A percentile compares a stretch with the other conserved stretches of the same genome.
These are phyloP conservation scores for Tenrec ecaudatus DNA, from an alignment of 2,113 vertebrate genomes.

Conservation along the genomic window DNA sequence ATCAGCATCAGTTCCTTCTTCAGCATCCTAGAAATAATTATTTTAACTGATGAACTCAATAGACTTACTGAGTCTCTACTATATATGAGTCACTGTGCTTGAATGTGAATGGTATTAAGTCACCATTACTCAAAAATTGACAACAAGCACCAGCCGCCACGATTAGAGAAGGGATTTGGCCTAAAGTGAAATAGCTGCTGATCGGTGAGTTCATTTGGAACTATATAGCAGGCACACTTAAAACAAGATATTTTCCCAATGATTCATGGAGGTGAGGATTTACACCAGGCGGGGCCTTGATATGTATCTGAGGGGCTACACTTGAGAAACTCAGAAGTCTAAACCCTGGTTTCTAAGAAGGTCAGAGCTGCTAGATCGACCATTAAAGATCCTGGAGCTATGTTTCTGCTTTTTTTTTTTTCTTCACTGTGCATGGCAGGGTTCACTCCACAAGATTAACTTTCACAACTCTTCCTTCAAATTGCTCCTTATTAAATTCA, in stretches of 20 bases:
- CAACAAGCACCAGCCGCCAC: background rate
- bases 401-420: background rate
- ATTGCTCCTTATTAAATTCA: background rate
- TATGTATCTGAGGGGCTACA: background rate
- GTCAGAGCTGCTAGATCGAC: background rate
- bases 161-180: background rate
- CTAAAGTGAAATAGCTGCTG: background rate
- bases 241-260: background rate
- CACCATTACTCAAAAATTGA: background rate
- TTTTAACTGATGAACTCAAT: background rate
- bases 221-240: background rate
- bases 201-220: background rate
- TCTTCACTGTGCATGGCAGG: too few relatives aligned
- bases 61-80: background rate
- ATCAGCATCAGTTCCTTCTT: too few relatives aligned
- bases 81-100: background rate
- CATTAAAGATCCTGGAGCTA: background rate
- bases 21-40: background rate
- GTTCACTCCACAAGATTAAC: background rate
- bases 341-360: background rate
- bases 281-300: slow-evolving; percentile 24
- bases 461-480: background rate
- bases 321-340: background rate
- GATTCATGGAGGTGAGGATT: slow-evolving; percentile 7
- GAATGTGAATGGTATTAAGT: background rate